phyloP scores from a whole-genome alignment of 2,888 invertebrate genomes.

The Drosophila helvetica region DNA sequence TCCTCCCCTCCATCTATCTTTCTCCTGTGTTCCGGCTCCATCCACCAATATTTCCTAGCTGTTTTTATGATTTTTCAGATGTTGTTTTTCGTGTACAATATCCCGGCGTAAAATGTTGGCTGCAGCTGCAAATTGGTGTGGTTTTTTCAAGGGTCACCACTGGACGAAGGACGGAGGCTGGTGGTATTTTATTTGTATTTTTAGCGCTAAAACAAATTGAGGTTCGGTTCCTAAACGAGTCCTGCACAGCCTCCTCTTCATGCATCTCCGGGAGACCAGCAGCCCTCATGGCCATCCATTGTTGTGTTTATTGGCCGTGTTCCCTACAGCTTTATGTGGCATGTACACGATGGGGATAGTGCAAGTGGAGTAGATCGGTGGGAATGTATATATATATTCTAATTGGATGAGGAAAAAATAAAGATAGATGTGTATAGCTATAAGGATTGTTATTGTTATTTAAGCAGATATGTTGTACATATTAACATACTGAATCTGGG shows the following conservation, averaged over 20 bases:
- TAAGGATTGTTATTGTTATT: too few species aligned
- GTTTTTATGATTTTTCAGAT: slow-evolving; percentile 66
- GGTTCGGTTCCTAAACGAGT: slow-evolving; percentile 49
- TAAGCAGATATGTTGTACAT: too few species aligned
- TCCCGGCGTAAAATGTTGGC: slow-evolving; percentile 72
- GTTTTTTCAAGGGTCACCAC: slow-evolving; percentile 42
- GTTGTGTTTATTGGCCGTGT: slow-evolving; percentile 51
- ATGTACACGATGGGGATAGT: slow-evolving; percentile 25
- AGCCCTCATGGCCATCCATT: slow-evolving; percentile 29
- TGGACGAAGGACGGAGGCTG: slow-evolving; percentile 5
- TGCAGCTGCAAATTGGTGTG: slow-evolving; percentile 69
- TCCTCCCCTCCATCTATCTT: slow-evolving; percentile 6
- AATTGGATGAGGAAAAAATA: slow-evolving; percentile 32
- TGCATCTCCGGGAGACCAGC: background rate
- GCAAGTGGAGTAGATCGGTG: slow-evolving; percentile 36
- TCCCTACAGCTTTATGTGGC: slow-evolving; percentile 40
- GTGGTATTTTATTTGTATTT: slow-evolving; percentile 74
- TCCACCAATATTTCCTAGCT: slow-evolving; percentile 35
- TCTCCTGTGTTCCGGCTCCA: background rate
- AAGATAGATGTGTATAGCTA: background rate
- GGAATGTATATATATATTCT: slow-evolving; percentile 14
- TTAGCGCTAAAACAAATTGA: slow-evolving; percentile 79
- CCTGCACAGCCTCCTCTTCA: slow-evolving; percentile 19
- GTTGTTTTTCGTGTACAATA: slow-evolving; percentile 65
- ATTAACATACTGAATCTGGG: too few species aligned